These are phyloP conservation scores for Stenolophus ochropezus DNA, from an alignment of 2,888 invertebrate genomes.

Conservation along the genomic window DNA sequence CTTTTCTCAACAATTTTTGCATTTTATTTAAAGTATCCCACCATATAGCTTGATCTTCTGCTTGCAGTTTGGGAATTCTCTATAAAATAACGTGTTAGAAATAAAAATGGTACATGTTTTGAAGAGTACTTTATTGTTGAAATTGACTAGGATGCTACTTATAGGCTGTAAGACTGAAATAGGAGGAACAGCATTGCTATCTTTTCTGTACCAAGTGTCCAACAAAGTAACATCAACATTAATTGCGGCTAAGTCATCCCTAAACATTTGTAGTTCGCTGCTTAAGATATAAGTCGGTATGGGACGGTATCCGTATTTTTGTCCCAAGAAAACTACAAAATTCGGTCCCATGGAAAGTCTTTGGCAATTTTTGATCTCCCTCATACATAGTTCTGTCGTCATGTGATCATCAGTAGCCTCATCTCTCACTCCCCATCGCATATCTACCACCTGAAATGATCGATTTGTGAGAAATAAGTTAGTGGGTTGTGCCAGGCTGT, in stretches of 20 bases:
- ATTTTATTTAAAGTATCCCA: constrained; percentile 97
- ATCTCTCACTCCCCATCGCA: constrained; percentile 98
- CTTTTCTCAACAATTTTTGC: constrained; percentile 95
- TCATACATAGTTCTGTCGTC: constrained; percentile 98
- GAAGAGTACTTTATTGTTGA: constrained; percentile 96
- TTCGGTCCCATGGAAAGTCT: constrained; percentile 98
- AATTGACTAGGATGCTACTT: constrained; percentile 96
- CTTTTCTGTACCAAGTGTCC: constrained; percentile 97
- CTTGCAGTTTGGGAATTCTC: constrained; percentile 95
- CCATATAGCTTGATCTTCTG: constrained; percentile 97
- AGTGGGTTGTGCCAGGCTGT: constrained; percentile 64
- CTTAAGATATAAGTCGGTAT: constrained; percentile 96
- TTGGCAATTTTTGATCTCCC: constrained; percentile 98
- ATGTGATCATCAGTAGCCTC: constrained; percentile 99
- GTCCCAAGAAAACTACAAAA: constrained; percentile 97
- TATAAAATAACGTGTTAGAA: constrained; percentile 69
- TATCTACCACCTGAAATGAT: constrained; percentile 93
- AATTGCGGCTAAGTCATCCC: constrained; percentile 89
- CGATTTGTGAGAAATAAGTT: constrained; percentile 14
- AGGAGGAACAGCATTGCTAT: constrained; percentile 96
- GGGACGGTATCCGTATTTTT: constrained; percentile 98
- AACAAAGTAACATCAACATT: constrained; percentile 88
- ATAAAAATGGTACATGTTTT: constrained; percentile 9
- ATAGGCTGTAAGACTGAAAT: constrained; percentile 97
- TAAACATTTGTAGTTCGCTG: constrained; percentile 89